Base-by-base conservation (phyloP, 1,140 invertebrate species). In the Aradophagus sp. region DNA sequence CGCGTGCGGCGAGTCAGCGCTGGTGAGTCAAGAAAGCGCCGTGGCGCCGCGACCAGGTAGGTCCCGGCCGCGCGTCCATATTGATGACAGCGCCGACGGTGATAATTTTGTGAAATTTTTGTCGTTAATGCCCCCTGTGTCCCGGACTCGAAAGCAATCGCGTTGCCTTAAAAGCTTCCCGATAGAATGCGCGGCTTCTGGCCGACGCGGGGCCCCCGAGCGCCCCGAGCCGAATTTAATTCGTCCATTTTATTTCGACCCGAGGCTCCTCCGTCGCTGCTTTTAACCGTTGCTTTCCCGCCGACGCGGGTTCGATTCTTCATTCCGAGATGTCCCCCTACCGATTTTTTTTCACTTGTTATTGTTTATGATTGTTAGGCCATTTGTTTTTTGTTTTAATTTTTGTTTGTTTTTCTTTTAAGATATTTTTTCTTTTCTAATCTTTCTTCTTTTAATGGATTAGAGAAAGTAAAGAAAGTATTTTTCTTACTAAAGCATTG, bases 71-170 rank as follows among this genome's bases (percentile, higher is more conserved):
- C 75, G 78, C 81, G 81, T 84, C 87, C 88, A 89, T 88, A 87
- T 89, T 89, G 89, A 89, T 89, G 88, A 87, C 89, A 89, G 89
- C 89, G 89, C 89, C 89, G 87, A 88, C 88, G 82, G 89, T 89
- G 89, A 88, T 89, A 88, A 89, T 89, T 89, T 89, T 86, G 78
- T 83, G 88, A 89, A 89, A 89, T 89, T 90, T 89, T 89, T 88
- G 87, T 87, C 82, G 86, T 87, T 89, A 89, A 90, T 89, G 89
- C 89, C 89, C 89, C 89, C 89, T 89, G 87, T 87, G 84, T 87
- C 85, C 85, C 83, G 83, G 84, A 83, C 84, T 84, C 84, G 87
- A 87, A 89, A 89, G 86, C 88, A 88, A 74, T 78, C 75, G 75
- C 80, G 83, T 80, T 81, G 80, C 84, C 84, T 84, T 82, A 80